Conservation (phyloP, 2,113 vertebrate species). For the Athene cunicularia region DNA sequence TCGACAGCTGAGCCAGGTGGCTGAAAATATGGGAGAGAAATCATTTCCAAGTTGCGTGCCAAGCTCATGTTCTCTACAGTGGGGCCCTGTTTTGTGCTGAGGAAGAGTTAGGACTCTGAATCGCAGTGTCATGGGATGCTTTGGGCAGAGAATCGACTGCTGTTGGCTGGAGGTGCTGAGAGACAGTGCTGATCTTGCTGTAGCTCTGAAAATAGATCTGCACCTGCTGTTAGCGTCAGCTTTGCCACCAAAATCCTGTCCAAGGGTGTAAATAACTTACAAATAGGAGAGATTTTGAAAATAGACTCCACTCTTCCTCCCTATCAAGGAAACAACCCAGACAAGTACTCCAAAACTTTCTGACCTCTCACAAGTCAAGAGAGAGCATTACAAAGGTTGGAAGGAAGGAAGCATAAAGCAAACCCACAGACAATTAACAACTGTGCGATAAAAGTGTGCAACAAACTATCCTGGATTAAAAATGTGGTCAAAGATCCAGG, state of each 20-base stretch:
- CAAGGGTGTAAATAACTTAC: background rate
- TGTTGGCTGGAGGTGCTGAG: conserved; percentile 14
- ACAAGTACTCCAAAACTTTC: background rate
- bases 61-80: conserved; percentile 24
- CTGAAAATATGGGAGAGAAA: background rate
- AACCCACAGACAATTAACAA: background rate
- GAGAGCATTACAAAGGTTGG: background rate
- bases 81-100: background rate
- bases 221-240: conserved; percentile 18
- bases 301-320: background rate
- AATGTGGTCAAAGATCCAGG: background rate
- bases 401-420: background rate
- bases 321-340: background rate
- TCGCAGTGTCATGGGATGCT: background rate
- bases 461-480: background rate
- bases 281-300: background rate
- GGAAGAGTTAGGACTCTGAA: background rate
- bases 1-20: conserved; percentile 29
- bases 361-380: background rate
- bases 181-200: background rate
- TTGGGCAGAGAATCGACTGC: background rate
- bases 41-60: background rate
- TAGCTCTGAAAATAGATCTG: conserved; percentile 40
- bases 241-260: background rate
- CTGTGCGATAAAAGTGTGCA: background rate